Evolutionary conservation across 2,888 invertebrate genomes (phyloP).

Genomic region (Cerastis rubricosa): DNA sequence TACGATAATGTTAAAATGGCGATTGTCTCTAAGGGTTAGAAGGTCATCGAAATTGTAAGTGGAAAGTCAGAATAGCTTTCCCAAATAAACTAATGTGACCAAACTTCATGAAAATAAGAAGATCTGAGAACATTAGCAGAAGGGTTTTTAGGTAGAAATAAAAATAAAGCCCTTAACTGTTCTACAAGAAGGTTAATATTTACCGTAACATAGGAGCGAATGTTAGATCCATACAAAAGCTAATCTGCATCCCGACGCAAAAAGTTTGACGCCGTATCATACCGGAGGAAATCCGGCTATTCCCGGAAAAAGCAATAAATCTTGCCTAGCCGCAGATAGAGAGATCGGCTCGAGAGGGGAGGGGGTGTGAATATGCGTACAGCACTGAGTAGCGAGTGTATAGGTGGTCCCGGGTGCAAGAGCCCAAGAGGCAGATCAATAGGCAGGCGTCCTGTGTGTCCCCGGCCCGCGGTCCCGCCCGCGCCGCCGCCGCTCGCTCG

Average conservation of each 20-base stretch:
- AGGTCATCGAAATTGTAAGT: not conserved
- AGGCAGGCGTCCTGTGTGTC: slow-evolving; percentile 79
- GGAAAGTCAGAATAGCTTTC: not conserved
- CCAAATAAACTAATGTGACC: not conserved
- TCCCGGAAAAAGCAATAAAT: slow-evolving; percentile 87
- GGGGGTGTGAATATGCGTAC: slow-evolving; percentile 75
- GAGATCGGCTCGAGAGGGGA: slow-evolving; percentile 67
- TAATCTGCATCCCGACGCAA: slow-evolving; percentile 66
- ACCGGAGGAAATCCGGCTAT: slow-evolving; percentile 81
- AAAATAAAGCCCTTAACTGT: not conserved
- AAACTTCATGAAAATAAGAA: slow-evolving; percentile 1
- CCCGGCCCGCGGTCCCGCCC: slow-evolving; percentile 58
- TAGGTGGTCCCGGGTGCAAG: slow-evolving; percentile 78
- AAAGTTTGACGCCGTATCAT: slow-evolving; percentile 66
- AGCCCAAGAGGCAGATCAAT: slow-evolving; percentile 85
- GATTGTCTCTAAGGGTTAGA: not conserved
- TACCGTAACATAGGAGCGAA: slow-evolving; percentile 2
- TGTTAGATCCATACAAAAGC: slow-evolving; percentile 34
- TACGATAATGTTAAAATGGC: not conserved
- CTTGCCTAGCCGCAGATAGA: slow-evolving; percentile 82
- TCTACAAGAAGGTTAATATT: not conserved
- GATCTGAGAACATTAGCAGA: not conserved
- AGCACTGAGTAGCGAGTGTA: slow-evolving; percentile 72
- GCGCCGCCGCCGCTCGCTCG: slow-evolving; percentile 61
- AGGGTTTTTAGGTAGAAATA: not conserved